Percentiles rank a stretch among this genome's conserved stretches.
These are phyloP conservation scores for Notarius lentiginosus DNA, from an alignment of 2,113 vertebrate genomes.

Conservation along the genomic window DNA sequence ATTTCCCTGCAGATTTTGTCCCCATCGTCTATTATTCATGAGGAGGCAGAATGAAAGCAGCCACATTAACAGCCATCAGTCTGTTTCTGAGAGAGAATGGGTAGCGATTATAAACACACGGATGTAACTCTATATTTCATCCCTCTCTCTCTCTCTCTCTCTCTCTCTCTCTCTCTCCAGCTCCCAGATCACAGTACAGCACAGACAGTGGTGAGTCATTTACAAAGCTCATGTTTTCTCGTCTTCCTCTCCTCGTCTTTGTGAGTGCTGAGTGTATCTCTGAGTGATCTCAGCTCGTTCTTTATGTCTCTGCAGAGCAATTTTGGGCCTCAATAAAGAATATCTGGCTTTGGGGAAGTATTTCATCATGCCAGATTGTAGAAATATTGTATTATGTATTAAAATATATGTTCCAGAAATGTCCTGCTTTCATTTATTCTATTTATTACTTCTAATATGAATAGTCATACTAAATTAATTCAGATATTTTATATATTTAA, in stretches of 20 bases:
- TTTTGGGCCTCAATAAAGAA: background rate
- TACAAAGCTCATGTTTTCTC: slow-evolving; percentile 41
- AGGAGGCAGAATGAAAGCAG: slow-evolving; percentile 8
- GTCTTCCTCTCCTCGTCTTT: background rate
- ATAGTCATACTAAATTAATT: background rate
- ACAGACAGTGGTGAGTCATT: slow-evolving; percentile 84
- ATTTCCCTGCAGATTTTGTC: slow-evolving; percentile 26
- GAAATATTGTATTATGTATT: background rate
- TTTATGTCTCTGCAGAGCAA: background rate
- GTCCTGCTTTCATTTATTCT: background rate
- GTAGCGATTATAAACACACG: background rate
- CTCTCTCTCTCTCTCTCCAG: slow-evolving; percentile 65
- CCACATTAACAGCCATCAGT: slow-evolving; percentile 25
- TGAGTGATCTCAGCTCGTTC: background rate
- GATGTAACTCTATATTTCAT: slow-evolving; percentile 9
- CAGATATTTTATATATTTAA: background rate
- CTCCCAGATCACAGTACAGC: slow-evolving; percentile 80
- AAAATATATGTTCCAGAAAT: background rate
- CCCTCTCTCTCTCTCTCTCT: background rate
- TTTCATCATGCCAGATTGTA: background rate
- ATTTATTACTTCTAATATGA: background rate
- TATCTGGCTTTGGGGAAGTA: background rate
- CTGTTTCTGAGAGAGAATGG: slow-evolving; percentile 13
- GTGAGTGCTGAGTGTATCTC: background rate
- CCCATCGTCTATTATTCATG: slow-evolving; percentile 23